These are phyloP conservation scores for Caenorhabditis sp. DNA, from an alignment of 2,888 invertebrate genomes.

Conservation along the genomic window DNA sequence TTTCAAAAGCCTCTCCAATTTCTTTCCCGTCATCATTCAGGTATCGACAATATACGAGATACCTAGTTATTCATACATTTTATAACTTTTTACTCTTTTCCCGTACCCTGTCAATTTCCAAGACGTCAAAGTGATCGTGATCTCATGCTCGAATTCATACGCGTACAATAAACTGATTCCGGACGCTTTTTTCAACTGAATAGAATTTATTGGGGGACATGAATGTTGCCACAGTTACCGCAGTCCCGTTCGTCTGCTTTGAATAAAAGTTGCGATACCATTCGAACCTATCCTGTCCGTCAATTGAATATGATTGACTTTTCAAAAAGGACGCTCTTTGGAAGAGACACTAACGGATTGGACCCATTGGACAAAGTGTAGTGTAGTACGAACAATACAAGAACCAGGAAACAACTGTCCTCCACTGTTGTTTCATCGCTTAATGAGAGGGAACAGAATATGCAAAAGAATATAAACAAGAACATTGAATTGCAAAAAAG, in stretches of 20 bases:
- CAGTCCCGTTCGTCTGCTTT: too few species aligned
- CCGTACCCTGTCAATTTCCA: not conserved
- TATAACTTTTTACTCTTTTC: too few species aligned
- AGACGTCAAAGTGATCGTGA: slow-evolving; percentile 29
- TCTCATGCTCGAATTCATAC: slow-evolving; percentile 30
- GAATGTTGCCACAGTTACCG: too few species aligned
- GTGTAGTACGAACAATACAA: too few species aligned
- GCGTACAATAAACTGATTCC: slow-evolving; percentile 20
- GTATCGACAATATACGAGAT: slow-evolving; percentile 35
- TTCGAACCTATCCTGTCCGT: slow-evolving; percentile 18
- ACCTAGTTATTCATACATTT: not conserved
- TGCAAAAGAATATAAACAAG: too few species aligned
- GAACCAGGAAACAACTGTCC: too few species aligned
- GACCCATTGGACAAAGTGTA: too few species aligned
- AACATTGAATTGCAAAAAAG: too few species aligned
- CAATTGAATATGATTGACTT: not conserved
- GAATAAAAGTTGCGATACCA: slow-evolving; percentile 21
- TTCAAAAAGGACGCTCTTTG: not conserved
- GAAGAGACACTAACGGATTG: too few species aligned
- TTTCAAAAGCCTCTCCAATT: slow-evolving; percentile 11
- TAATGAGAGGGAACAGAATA: too few species aligned
- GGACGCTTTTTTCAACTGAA: slow-evolving; percentile 8
- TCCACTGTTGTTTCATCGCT: too few species aligned
- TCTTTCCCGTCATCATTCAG: slow-evolving; percentile 5
- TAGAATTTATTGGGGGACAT: too few species aligned